Conservation (phyloP, 1,140 invertebrate genomes). For the Trichonephila clavipes region DNA sequence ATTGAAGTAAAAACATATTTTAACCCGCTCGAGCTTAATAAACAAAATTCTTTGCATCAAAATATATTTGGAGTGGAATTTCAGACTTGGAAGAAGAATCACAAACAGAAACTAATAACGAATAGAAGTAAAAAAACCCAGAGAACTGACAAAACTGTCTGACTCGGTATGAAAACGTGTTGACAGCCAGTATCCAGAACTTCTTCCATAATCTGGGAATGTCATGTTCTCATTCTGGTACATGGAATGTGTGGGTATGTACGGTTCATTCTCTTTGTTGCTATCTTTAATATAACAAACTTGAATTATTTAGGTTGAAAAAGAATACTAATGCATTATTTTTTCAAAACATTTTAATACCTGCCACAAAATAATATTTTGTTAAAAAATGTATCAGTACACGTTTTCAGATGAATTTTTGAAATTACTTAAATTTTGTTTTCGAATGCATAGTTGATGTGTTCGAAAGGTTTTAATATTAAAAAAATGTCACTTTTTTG, state of each 20-base stretch:
- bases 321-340: background rate
- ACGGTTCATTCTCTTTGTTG: background rate
- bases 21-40: too few species aligned
- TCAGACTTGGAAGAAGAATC: background rate
- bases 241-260: background rate
- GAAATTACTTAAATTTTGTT: too few species aligned
- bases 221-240: slow-evolving; percentile 16
- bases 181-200: slow-evolving; percentile 48
- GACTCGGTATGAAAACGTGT: slow-evolving; percentile 29
- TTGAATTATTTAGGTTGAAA: background rate
- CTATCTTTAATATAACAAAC: background rate
- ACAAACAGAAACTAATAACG: background rate
- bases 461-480: too few species aligned
- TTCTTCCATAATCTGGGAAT: slow-evolving; percentile 54
- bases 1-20: too few species aligned
- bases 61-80: too few species aligned
- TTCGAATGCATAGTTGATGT: too few species aligned
- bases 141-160: slow-evolving; percentile 55
- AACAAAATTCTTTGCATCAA: too few species aligned
- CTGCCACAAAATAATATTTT: background rate
- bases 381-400: background rate
- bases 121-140: background rate
- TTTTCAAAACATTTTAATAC: background rate
- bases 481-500: too few species aligned
- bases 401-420: too few species aligned